Evolutionary conservation across 1,140 invertebrate species (phyloP).

Genomic region (Tetragnatha versicolor): DNA sequence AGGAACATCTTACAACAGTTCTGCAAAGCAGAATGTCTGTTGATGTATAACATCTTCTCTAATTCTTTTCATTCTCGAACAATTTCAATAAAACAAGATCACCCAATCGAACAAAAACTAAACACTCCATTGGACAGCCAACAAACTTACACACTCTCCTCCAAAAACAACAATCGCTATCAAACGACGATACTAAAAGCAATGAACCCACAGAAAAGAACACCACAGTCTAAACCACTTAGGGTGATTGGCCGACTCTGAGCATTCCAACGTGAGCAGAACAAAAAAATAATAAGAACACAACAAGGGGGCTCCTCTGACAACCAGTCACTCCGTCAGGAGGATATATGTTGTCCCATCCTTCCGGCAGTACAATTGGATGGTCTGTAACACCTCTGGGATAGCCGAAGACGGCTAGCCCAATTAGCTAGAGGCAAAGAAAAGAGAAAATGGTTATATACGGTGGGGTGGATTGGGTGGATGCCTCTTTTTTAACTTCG

Average conservation of each 20-base stretch:
- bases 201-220: no score
- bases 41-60: no score
- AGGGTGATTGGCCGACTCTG: conserved; percentile 1
- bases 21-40: background rate
- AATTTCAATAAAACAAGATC: no score
- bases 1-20: background rate
- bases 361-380: conserved; percentile 28
- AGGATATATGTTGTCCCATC: conserved; percentile 31
- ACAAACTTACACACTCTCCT: conserved; percentile 5
- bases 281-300: background rate
- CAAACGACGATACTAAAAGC: no score
- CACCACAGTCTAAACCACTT: conserved; percentile 27
- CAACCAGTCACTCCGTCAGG: conserved; percentile 22
- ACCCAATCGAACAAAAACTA: no score
- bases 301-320: background rate
- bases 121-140: no score
- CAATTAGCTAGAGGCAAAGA: conserved; percentile 20
- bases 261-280: background rate
- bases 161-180: no score
- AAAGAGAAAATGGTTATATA: conserved; percentile 29
- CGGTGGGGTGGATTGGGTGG: background rate
- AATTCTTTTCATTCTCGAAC: no score
- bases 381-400: conserved; percentile 26
- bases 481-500: background rate
- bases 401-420: conserved; percentile 34